Percentiles rank a stretch among this genome's conserved stretches.
These are phyloP conservation scores for Hyperoplus immaculatus DNA, from an alignment of 2,797 vertebrate genomes.

Conservation along the genomic window DNA sequence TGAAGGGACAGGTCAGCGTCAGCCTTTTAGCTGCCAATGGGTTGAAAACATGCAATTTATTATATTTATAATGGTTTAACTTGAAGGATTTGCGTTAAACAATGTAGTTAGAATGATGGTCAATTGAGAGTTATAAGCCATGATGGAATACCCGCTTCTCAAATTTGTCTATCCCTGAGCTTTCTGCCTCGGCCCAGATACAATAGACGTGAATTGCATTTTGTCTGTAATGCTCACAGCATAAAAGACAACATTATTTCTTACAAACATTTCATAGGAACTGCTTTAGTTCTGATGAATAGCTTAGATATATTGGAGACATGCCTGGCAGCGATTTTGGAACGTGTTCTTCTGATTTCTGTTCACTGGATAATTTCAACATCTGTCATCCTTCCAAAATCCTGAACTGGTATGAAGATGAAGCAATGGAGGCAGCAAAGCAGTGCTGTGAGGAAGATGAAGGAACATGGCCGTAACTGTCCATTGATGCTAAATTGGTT, in stretches of 20 bases:
- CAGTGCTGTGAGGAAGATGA: not conserved
- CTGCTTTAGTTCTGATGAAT: no score
- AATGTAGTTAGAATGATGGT: not conserved
- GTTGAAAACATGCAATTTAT: not conserved
- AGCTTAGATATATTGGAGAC: not conserved
- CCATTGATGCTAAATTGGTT: not conserved
- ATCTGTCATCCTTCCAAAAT: not conserved
- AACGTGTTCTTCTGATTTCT: not conserved
- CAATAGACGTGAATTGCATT: not conserved
- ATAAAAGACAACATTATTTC: not conserved
- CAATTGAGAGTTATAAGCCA: not conserved
- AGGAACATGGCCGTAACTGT: not conserved
- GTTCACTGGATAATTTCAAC: not conserved
- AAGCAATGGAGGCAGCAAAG: not conserved
- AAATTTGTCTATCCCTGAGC: no score
- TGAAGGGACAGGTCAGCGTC: no score
- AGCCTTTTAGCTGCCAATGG: no score
- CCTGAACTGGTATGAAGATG: not conserved
- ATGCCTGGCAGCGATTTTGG: constrained; percentile 11
- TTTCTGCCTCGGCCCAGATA: not conserved
- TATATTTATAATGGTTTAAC: not conserved
- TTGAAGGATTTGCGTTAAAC: no score
- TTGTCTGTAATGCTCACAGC: not conserved
- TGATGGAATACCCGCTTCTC: no score
- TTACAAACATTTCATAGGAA: no score